Conservation (phyloP, 1,140 invertebrate species). For the Bombus affinis region DNA sequence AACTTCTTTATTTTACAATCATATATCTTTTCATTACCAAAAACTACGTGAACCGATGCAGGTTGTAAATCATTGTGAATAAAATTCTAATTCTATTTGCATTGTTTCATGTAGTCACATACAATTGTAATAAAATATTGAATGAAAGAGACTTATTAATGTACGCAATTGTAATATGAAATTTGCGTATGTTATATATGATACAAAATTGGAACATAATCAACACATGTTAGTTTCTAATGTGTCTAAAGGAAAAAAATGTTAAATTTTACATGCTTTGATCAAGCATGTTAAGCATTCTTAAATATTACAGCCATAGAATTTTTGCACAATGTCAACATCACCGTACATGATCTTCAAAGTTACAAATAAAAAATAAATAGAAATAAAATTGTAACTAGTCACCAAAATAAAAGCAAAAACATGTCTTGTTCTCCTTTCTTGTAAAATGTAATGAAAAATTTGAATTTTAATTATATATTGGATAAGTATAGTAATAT, state of each 20-base stretch:
- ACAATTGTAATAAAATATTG: constrained; percentile 60
- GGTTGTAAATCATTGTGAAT: constrained; percentile 54
- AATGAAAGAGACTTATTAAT: constrained; percentile 37
- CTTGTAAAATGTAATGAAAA: background rate
- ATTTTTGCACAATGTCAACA: constrained; percentile 53
- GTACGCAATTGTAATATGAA: constrained; percentile 36
- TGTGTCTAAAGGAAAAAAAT: constrained; percentile 33
- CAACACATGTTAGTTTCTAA: constrained; percentile 30
- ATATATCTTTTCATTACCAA: constrained; percentile 49
- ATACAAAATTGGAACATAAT: constrained; percentile 31
- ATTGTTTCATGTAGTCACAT: constrained; percentile 49
- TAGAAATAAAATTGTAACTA: constrained; percentile 60
- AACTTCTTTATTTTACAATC: constrained; percentile 27
- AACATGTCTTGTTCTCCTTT: background rate
- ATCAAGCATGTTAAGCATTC: constrained; percentile 31
- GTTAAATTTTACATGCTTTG: constrained; percentile 54
- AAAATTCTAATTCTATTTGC: constrained; percentile 42
- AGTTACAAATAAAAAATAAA: constrained; percentile 34
- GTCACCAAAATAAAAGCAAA: constrained; percentile 30
- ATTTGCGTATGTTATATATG: constrained; percentile 49
- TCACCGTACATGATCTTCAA: constrained; percentile 36
- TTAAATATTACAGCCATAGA: constrained; percentile 50
- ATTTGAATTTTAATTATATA: constrained; percentile 11
- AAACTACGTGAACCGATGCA: constrained; percentile 52
- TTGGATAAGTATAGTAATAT: constrained; percentile 2